Conservation (phyloP, 2,113 vertebrate genomes). For the Lepus europaeus region DNA sequence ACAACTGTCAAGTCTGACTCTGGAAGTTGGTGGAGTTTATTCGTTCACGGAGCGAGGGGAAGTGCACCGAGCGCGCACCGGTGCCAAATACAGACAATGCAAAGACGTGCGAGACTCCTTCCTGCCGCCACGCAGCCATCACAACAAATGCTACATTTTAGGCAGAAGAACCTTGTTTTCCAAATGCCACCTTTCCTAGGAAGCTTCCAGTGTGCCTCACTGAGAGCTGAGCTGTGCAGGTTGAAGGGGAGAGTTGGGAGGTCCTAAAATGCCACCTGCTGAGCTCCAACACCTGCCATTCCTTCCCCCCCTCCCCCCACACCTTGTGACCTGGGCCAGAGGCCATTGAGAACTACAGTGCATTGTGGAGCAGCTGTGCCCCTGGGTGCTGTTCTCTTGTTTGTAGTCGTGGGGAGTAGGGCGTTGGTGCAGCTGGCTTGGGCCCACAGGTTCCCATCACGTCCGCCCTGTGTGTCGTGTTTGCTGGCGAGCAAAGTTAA, state of each 20-base stretch:
- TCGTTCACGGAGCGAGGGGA: background rate
- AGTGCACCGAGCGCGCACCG: background rate
- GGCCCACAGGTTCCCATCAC: too few species aligned
- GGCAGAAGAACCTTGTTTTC: background rate
- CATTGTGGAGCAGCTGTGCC: background rate
- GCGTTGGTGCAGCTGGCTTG: background rate
- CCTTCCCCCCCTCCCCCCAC: too few species aligned
- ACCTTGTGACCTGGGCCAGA: fast-evolving
- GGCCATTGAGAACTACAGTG: background rate
- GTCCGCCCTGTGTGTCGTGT: background rate
- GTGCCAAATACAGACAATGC: background rate
- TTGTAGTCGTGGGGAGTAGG: background rate
- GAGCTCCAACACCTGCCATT: background rate
- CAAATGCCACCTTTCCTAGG: background rate
- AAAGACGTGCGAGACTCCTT: fast-evolving
- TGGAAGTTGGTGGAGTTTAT: slow-evolving; percentile 38
- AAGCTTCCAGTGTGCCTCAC: fast-evolving
- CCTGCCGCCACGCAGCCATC: fast-evolving
- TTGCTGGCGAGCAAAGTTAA: background rate
- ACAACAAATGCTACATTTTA: background rate
- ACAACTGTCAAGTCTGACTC: slow-evolving; percentile 62
- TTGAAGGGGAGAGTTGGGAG: background rate
- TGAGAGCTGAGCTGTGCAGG: background rate
- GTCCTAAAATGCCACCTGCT: background rate
- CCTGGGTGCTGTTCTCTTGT: background rate